These are phyloP conservation scores for Agrochola lota DNA, from an alignment of 2,888 invertebrate genomes.

Conservation along the genomic window DNA sequence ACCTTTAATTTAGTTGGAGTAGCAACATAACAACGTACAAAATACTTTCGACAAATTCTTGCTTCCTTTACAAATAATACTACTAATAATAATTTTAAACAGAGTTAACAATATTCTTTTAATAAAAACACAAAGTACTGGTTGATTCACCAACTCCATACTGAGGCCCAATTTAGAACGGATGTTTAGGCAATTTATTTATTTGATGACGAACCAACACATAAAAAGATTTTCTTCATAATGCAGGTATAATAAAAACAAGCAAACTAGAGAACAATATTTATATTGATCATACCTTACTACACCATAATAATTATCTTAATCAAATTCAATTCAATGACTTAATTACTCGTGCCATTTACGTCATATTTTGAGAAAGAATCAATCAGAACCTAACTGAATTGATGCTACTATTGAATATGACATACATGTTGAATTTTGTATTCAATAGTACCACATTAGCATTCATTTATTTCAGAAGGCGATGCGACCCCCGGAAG, in stretches of 20 bases:
- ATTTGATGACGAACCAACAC: constrained; percentile 27
- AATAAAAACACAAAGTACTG: constrained; percentile 11
- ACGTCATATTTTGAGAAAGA: not conserved
- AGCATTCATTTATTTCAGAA: not conserved
- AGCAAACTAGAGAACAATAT: not conserved
- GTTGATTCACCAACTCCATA: constrained; percentile 37
- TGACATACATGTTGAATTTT: too few relatives aligned
- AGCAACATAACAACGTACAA: not conserved
- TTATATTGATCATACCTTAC: not conserved
- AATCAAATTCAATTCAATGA: not conserved
- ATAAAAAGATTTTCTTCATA: constrained; percentile 27
- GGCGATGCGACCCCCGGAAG: not conserved
- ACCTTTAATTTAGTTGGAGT: not conserved
- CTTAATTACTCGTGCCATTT: not conserved
- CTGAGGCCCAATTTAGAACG: constrained; percentile 34
- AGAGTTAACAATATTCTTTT: constrained; percentile 7
- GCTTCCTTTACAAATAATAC: not conserved
- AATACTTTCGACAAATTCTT: not conserved
- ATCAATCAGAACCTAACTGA: not conserved
- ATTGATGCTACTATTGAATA: constrained; percentile 1
- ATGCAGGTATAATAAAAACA: constrained; percentile 7
- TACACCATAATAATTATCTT: not conserved
- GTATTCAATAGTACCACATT: too few relatives aligned
- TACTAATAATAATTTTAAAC: not conserved
- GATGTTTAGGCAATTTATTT: constrained; percentile 41